Evolutionary conservation across 2,113 vertebrate genomes (phyloP).

Genomic region (Aphyosemion australe): DNA sequence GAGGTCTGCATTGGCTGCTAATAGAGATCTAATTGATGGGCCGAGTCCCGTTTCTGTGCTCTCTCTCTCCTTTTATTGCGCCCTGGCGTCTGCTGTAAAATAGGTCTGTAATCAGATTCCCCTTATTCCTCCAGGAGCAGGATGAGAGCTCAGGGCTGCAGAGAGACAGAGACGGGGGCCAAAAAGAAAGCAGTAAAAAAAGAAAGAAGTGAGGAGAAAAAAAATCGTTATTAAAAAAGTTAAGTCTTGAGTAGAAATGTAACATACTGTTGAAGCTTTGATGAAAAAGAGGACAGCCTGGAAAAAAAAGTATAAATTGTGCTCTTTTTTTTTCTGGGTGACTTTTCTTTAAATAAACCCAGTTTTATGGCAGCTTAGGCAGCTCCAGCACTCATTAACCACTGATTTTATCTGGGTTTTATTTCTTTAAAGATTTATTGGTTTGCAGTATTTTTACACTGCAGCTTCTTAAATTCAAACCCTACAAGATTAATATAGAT

Average conservation of each 20-base stretch:
- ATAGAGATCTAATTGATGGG: slow-evolving; percentile 99
- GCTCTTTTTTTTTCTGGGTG: slow-evolving; percentile 1
- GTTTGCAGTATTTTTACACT: slow-evolving; percentile 43
- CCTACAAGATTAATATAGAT: slow-evolving; percentile 58
- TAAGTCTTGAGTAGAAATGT: slow-evolving; percentile 87
- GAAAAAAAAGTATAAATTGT: slow-evolving; percentile 40
- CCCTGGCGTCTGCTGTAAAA: slow-evolving; percentile 97
- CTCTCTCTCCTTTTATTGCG: slow-evolving; percentile 98
- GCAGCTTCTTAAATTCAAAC: slow-evolving; percentile 25
- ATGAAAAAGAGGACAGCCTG: slow-evolving; percentile 69
- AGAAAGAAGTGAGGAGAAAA: slow-evolving; percentile 2
- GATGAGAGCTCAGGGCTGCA: slow-evolving; percentile 87
- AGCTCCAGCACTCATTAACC: slow-evolving; percentile 11
- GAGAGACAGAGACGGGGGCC: slow-evolving; percentile 58
- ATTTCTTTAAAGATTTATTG: slow-evolving; percentile 34
- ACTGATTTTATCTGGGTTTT: slow-evolving; percentile 9
- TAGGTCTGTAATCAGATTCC: slow-evolving; percentile 97
- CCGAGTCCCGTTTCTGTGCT: slow-evolving; percentile 96
- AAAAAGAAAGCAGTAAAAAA: slow-evolving; percentile 32
- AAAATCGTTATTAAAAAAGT: slow-evolving; percentile 99
- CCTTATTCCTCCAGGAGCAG: slow-evolving; percentile 96
- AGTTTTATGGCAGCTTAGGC: slow-evolving; percentile 19
- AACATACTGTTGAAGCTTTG: slow-evolving; percentile 76
- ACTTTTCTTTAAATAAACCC: slow-evolving; percentile 38
- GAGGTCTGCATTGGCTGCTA: slow-evolving; percentile 96